Evolutionary conservation across 2,113 vertebrate species (phyloP).

Genomic region (Dermatemys mawii): DNA sequence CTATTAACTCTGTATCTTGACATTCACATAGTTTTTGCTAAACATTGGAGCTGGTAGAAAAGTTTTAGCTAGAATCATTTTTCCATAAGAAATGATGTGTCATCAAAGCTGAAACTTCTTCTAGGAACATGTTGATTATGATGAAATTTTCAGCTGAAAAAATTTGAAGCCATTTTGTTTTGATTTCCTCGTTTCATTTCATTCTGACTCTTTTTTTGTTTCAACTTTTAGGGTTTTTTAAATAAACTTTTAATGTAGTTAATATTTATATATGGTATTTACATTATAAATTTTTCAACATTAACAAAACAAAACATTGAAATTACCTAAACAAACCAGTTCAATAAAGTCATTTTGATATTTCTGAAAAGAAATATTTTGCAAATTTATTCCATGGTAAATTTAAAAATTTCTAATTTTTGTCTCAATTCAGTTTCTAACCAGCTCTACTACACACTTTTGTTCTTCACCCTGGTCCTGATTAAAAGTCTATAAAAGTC

Average conservation of each 20-base stretch:
- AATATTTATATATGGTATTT: background rate
- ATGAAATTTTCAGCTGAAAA: background rate
- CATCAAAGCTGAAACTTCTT: background rate
- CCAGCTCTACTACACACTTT: background rate
- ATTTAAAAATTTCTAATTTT: too few relatives aligned
- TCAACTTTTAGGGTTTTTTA: background rate
- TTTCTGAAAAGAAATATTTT: background rate
- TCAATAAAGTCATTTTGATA: background rate
- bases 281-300: background rate
- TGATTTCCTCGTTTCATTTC: background rate
- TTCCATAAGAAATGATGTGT: background rate
- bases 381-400: background rate
- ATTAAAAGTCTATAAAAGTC: background rate
- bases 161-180: background rate
- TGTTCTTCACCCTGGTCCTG: background rate
- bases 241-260: background rate
- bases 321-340: background rate
- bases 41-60: background rate
- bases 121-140: background rate
- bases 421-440: background rate
- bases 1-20: too few relatives aligned
- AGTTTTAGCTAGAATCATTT: background rate
- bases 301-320: background rate
- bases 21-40: background rate
- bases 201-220: background rate